Base-by-base conservation (phyloP, 2,888 invertebrate species). In the Slavum lentiscoides region DNA sequence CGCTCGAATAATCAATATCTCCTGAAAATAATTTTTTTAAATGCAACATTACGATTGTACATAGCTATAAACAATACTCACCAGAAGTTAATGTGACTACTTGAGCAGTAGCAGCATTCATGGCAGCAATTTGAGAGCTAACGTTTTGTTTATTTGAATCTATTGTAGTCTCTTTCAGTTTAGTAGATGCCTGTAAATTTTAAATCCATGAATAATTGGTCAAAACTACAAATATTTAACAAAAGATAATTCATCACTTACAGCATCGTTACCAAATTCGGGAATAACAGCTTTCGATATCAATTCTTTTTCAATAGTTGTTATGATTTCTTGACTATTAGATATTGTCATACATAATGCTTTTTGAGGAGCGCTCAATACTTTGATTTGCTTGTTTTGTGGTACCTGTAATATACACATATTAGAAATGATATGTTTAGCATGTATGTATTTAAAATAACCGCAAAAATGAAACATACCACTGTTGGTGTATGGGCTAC, bases 31-130 rank as follows among this genome's bases (percentile, higher is more conserved):
- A 13, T 30, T 55, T n/a, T 69, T 68, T 21, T 19, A 70, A 37
- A 17, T 37, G 7, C 5, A 64, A 17, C 39, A 43, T 53, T 49
- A 30, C 9, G 0, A 19, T 7, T 15, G n/a, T 15, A 67, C 15
- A 13, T 49, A 49, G 11, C 49, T 30, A 39, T 43, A 73, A 15
- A 1, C 6, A 43, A 53, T 76, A 84, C 85, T 84, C 83, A 88
- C 92, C 92, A 4, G 93, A 93, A 0, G 96, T 96, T 82, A 94
- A 89, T 0, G 96, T 96, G 82, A 97, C 94, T 73, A 98, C 94
- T 87, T 98, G 97, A 13, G 99, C 99, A 0, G 98, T 99, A 81
- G 98, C 98, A 0, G 98, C 98, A 88, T 96, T 98, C 97, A 99
- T 98, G 82, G 98, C 98, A 8, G 98, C 98, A 85, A 99, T 93